These are phyloP conservation scores for Orthosia cruda DNA, from an alignment of 2,888 invertebrate species.

Conservation along the genomic window DNA sequence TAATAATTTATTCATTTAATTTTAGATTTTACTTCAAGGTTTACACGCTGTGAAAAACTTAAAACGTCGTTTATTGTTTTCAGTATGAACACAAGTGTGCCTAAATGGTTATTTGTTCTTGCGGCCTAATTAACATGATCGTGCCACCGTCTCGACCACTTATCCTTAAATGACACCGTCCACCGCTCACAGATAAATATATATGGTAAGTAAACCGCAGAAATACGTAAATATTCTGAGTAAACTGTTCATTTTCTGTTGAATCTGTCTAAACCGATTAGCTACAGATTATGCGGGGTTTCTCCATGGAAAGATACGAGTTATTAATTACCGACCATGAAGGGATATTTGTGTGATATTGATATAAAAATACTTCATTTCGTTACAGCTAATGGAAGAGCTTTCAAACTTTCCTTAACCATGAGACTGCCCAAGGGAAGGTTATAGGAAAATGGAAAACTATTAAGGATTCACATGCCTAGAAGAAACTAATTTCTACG, in stretches of 20 bases:
- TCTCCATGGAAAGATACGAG: constrained; percentile 51
- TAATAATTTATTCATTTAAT: not conserved
- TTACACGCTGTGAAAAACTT: constrained; percentile 1
- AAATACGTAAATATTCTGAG: constrained; percentile 41
- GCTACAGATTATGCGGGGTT: constrained; percentile 52
- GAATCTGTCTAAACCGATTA: constrained; percentile 40
- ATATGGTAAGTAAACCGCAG: constrained; percentile 48
- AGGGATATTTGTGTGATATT: constrained; percentile 1
- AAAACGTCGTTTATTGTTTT: constrained; percentile 1
- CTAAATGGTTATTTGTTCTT: not conserved
- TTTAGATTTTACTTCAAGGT: constrained; percentile 40
- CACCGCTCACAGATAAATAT: constrained; percentile 50
- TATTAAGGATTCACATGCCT: not conserved
- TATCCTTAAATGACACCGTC: constrained; percentile 53
- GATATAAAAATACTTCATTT: not conserved
- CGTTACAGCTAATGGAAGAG: not conserved
- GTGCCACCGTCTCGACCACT: constrained; percentile 41
- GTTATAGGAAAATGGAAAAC: not conserved
- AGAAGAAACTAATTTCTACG: not conserved
- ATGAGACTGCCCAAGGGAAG: not conserved
- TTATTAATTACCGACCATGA: constrained; percentile 21
- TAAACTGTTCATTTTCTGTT: constrained; percentile 29
- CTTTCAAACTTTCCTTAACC: not conserved
- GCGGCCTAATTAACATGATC: not conserved
- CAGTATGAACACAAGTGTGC: not conserved